Evolutionary conservation across 2,113 vertebrate species (phyloP).

Genomic region (Lontra canadensis): DNA sequence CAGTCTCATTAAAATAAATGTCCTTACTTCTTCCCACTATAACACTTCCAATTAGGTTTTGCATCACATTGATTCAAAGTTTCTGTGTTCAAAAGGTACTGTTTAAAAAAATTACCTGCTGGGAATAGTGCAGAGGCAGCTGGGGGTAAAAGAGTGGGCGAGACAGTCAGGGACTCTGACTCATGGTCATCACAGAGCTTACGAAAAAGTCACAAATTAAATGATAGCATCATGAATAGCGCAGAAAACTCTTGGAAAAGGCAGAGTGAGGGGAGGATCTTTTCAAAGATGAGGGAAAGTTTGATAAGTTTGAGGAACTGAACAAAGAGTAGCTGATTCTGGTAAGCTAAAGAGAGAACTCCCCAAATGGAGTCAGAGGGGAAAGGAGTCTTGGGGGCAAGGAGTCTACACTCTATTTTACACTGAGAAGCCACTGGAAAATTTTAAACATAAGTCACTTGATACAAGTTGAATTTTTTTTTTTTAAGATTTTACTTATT

Average conservation of each 20-base stretch:
- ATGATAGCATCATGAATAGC: background rate
- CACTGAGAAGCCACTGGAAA: background rate
- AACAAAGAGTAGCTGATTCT: background rate
- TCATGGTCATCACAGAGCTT: background rate
- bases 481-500: background rate
- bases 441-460: background rate
- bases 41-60: background rate
- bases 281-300: background rate
- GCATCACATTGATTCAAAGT: background rate
- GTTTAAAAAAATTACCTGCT: background rate
- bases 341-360: background rate
- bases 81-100: background rate
- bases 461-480: background rate
- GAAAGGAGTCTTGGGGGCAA: background rate
- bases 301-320: background rate
- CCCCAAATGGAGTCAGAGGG: background rate
- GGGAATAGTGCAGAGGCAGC: background rate
- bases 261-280: background rate
- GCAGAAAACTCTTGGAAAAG: background rate
- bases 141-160: background rate
- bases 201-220: background rate
- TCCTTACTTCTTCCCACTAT: background rate
- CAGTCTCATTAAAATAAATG: background rate
- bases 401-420: background rate
- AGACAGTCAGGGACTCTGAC: background rate